Evolutionary conservation across 2,888 invertebrate genomes (phyloP).

Genomic region (Perizoma affinitatum): DNA sequence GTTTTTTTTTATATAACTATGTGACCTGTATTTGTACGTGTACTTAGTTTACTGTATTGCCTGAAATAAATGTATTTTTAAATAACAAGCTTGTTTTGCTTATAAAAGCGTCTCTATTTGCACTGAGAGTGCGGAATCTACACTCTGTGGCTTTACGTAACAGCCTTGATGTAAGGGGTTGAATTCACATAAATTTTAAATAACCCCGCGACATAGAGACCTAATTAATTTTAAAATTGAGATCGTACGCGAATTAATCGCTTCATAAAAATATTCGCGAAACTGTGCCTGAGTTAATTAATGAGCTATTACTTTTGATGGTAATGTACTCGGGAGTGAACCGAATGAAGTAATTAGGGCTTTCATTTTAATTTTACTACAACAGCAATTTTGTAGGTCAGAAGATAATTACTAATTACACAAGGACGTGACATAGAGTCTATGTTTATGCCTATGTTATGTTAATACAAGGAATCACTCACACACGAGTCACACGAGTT

Average conservation of each 20-base stretch:
- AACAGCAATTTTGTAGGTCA: background rate
- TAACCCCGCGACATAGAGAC: conserved; percentile 52
- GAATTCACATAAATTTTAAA: conserved; percentile 59
- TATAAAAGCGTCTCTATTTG: too few species aligned
- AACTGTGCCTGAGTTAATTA: conserved; percentile 23
- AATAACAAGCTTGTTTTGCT: too few species aligned
- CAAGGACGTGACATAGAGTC: too few species aligned
- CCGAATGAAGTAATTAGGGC: conserved; percentile 8
- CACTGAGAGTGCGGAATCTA: background rate
- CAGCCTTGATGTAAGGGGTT: conserved; percentile 43
- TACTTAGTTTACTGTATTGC: too few species aligned
- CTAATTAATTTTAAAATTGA: conserved; percentile 61
- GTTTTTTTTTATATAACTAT: too few species aligned
- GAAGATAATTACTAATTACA: too few species aligned
- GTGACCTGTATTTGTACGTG: too few species aligned
- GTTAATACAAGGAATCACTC: too few species aligned
- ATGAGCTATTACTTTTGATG: conserved; percentile 28
- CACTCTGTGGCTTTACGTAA: conserved; percentile 42
- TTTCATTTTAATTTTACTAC: conserved; percentile 2
- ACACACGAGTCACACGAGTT: too few species aligned
- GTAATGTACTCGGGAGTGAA: conserved; percentile 9
- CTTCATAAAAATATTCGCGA: conserved; percentile 30
- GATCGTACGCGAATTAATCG: conserved; percentile 43
- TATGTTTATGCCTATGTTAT: too few species aligned
- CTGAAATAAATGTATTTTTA: too few species aligned